These are phyloP conservation scores for Bemisia tabaci DNA, from an alignment of 1,140 invertebrate genomes.

Conservation along the genomic window DNA sequence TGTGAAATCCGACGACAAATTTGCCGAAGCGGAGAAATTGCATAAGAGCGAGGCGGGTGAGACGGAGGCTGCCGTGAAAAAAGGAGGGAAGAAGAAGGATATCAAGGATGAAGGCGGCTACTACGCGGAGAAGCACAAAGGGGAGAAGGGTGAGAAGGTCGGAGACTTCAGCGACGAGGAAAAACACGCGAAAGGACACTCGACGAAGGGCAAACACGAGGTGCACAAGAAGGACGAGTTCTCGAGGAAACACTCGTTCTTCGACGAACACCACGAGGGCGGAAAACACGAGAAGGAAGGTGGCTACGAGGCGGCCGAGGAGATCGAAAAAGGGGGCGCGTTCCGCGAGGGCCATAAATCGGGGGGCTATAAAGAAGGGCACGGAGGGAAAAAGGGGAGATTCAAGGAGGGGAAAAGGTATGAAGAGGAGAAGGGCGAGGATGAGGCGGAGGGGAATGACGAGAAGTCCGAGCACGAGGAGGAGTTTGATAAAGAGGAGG, in stretches of 20 bases:
- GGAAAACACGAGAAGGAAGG: neutral
- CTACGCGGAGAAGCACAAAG: neutral
- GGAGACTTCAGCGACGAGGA: neutral
- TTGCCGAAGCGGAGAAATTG: too few species aligned
- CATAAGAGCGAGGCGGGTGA: too few species aligned
- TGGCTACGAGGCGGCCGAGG: neutral
- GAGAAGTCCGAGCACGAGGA: neutral
- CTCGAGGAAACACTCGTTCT: neutral
- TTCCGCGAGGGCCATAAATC: neutral
- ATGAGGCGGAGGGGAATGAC: neutral
- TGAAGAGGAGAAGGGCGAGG: neutral
- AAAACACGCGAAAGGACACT: neutral
- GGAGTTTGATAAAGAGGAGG: neutral
- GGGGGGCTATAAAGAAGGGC: neutral
- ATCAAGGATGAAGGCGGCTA: neutral
- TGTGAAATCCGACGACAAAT: too few species aligned
- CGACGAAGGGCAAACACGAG: neutral
- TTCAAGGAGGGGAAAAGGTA: neutral
- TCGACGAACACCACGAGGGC: neutral
- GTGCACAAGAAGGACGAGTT: neutral
- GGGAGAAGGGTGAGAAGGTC: neutral
- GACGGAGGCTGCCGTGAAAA: too few species aligned
- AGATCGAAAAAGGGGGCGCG: neutral
- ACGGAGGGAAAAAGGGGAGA: neutral
- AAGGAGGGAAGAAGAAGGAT: neutral